Base-by-base conservation (phyloP, 2,113 vertebrate genomes). In the Gila orcuttii region DNA sequence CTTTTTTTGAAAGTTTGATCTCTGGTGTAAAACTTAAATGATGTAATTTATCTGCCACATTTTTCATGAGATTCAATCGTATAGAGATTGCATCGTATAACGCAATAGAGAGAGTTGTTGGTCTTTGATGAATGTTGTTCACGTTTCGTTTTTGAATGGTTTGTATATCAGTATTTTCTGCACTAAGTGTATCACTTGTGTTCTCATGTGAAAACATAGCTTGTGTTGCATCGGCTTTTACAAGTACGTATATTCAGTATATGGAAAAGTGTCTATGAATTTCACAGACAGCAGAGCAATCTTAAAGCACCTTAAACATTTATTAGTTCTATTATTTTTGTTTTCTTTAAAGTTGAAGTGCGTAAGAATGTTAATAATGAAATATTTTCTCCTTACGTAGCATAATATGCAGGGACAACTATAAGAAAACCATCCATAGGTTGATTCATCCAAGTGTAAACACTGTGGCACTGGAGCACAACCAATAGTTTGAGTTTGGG, bases 271-370 rank as follows among this genome's bases (percentile, higher is more conserved):
- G 69, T 88, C 60, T 71, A 80, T 79, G 82, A 92, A 90, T 90
- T 84, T 93, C 91, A 91, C 88, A 88, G 89, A 90, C 82, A 64
- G 74, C 86, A 86, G 85, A 91, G 85, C 84, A 83, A 55, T 90
- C 82, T 92, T 91, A 68, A 93, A 95, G 96, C 96, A 97, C 96
- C 96, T 97, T 97, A 96, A 92, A 80, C 85, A 89, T 82, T 92
- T 90, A 81, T 83, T 92, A 85, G 87, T 92, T 91, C 11, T 91
- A 93, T 93, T 93, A 64, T 88, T 90, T 89, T 83, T 66, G 77
- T 36, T 93, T 90, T 93, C 93, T 71, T 82, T 69, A 17, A 82
- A 55, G 80, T 10, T 71, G 64, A 82, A 82, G 80, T 82, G 64
- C 25, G 64, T 69, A 28, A 45, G 33, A 39, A 33, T 45, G 4